These are phyloP conservation scores for Drosophila infuscata DNA, from an alignment of 2,888 invertebrate genomes.

Conservation along the genomic window DNA sequence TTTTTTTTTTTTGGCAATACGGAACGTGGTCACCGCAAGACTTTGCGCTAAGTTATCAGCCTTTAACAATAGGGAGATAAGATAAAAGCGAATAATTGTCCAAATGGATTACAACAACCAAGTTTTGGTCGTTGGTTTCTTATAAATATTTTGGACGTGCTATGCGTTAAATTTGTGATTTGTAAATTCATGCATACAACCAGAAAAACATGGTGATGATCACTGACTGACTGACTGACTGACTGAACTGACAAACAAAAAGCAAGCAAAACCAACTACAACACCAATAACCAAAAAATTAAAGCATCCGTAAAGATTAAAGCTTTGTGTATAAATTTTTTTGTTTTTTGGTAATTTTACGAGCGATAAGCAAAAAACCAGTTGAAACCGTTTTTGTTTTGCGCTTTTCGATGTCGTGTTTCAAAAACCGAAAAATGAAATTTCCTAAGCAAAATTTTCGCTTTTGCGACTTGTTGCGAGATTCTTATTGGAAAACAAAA, in stretches of 20 bases:
- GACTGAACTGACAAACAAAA: constrained; percentile 34
- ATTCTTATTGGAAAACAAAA: constrained; percentile 43
- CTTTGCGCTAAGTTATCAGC: constrained; percentile 51
- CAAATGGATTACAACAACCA: constrained; percentile 49
- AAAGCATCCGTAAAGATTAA: constrained; percentile 28
- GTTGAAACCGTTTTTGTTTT: constrained; percentile 42
- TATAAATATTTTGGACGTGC: constrained; percentile 34
- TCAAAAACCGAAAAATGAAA: constrained; percentile 37
- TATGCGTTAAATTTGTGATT: constrained; percentile 28
- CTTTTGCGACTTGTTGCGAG: constrained; percentile 37
- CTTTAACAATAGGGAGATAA: constrained; percentile 40
- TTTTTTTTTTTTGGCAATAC: constrained; percentile 29
- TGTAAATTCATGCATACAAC: constrained; percentile 50
- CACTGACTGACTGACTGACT: not conserved
- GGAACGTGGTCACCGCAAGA: constrained; percentile 48
- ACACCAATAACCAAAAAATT: constrained; percentile 38
- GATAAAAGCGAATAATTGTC: constrained; percentile 40
- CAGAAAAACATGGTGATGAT: constrained; percentile 60
- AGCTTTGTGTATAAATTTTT: constrained; percentile 42
- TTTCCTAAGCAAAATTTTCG: constrained; percentile 27
- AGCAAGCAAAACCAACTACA: constrained; percentile 42
- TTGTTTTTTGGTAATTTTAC: constrained; percentile 8
- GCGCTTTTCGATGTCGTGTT: not conserved
- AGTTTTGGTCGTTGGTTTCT: not conserved
- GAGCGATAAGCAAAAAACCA: constrained; percentile 44